Base-by-base conservation (phyloP, 2,888 invertebrate species). In the Lasioglossum zephyrum region DNA sequence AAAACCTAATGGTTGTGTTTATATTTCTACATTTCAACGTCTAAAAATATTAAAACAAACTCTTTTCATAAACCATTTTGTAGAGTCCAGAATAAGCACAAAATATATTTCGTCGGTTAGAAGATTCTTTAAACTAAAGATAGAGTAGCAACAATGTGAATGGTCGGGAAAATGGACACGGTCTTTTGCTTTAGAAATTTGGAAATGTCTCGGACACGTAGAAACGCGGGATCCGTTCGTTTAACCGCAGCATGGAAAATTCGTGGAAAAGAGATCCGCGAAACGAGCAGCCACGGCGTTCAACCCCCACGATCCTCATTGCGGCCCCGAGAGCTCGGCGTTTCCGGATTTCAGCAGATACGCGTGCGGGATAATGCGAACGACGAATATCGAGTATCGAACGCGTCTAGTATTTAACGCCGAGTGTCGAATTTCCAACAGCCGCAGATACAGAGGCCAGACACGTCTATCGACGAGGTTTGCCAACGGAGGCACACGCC, bases 321-420 rank as follows among this genome's bases (percentile, higher is more conserved):
- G 13, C 41, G n/a, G 4, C 41, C 0, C 4, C n/a, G 41, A 70
- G 41, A 41, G 11, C 41, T 39, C 41, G n/a, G 41, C 4, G 41
- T 41, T 86, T 70, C 74, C 69, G 66, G 79, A 76, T 73, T 82
- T 85, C 49, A 11, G 69, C 69, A 9, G 73, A 22, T 72, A 63
- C 73, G 77, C 47, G 66, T 76, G 72, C 44, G 44, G 63, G 78
- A 57, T 69, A 82, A 77, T 73, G 39, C 84, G 76, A 77, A 47
- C 79, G 73, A 79, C 87, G 79, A 85, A 86, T 90, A 86, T 86
- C 86, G 83, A 87, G 82, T 86, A 86, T 90, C 87, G 88, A 86
- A n/a, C 88, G 84, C 77, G 84, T 81, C 82, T 87, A 87, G 79
- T 87, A 79, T 87, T 85, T 82, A 83, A 79, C 73, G 73, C 44